Evolutionary conservation across 2,888 invertebrate species (phyloP), one percentile per base, ranked within the genome.

Genomic region (Terebella lapidaria): DNA sequence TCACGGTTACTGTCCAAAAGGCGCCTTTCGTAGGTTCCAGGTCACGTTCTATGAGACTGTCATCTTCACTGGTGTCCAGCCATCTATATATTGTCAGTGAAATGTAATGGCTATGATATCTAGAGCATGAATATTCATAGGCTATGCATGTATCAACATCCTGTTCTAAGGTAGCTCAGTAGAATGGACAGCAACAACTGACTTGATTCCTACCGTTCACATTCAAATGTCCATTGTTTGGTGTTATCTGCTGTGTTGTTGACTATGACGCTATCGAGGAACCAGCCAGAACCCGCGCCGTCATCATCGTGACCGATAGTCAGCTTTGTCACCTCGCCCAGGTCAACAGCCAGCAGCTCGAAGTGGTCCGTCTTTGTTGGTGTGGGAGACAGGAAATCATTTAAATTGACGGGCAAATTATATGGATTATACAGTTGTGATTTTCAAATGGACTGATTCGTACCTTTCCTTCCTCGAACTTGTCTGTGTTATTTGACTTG

Each of bases 361-460:
- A 75, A 77, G 54, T 63, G 62, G 61, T 75, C 76, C n/a, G 67
- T 67, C 72, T 75, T 47, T n/a, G n/a, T n/a, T n/a, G n/a, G n/a
- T n/a, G n/a, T n/a, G n/a, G n/a, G n/a, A n/a, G n/a, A n/a, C n/a
- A n/a, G n/a, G n/a, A n/a, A n/a, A n/a, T n/a, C n/a, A n/a, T n/a
- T n/a, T n/a, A n/a, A n/a, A n/a, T n/a, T n/a, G n/a, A n/a, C n/a
- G n/a, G n/a, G n/a, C n/a, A n/a, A n/a, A n/a, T n/a, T n/a, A n/a
- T n/a, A n/a, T n/a, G n/a, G n/a, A n/a, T n/a, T n/a, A 35, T 35
- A 35, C n/a, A 35, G 42, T 15, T 35, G n/a, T n/a, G n/a, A n/a
- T n/a, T n/a, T n/a, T n/a, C n/a, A n/a, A n/a, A n/a, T n/a, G n/a
- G n/a, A n/a, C n/a, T n/a, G n/a, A n/a, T n/a, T n/a, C n/a, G n/a